These are phyloP conservation scores for Trichosurus vulpecula DNA, from an alignment of 2,797 vertebrate species.

Conservation along the genomic window DNA sequence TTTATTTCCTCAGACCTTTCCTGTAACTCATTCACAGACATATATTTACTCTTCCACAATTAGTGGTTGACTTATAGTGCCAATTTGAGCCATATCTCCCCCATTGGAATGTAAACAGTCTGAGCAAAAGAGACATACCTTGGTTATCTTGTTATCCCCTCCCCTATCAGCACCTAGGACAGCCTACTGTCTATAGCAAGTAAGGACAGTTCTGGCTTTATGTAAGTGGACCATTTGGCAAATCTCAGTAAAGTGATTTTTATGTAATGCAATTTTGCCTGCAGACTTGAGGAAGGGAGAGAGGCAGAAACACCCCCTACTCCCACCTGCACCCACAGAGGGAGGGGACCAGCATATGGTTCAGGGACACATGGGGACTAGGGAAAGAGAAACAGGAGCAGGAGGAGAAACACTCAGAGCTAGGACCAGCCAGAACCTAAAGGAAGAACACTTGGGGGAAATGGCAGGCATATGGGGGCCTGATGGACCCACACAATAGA, in stretches of 20 bases:
- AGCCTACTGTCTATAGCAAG: not conserved
- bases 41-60: not conserved
- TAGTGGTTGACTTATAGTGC: not conserved
- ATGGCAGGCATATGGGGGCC: no score
- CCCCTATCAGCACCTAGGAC: not conserved
- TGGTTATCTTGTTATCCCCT: not conserved
- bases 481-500: not conserved
- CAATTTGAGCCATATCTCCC: not conserved
- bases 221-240: not conserved
- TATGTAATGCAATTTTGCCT: not conserved
- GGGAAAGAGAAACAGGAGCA: not conserved
- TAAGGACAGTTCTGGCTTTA: not conserved
- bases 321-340: not conserved
- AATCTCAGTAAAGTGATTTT: not conserved
- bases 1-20: no score
- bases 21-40: not conserved
- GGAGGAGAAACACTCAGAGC: not conserved
- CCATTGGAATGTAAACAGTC: not conserved
- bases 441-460: not conserved
- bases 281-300: not conserved
- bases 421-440: not conserved
- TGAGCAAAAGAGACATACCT: not conserved
- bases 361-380: not conserved
- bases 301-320: not conserved
- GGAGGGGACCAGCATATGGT: not conserved